Evolutionary conservation across 2,797 vertebrate genomes (phyloP), one percentile per base, ranked within the genome.

Genomic region (Triplophysa bombifrons): DNA sequence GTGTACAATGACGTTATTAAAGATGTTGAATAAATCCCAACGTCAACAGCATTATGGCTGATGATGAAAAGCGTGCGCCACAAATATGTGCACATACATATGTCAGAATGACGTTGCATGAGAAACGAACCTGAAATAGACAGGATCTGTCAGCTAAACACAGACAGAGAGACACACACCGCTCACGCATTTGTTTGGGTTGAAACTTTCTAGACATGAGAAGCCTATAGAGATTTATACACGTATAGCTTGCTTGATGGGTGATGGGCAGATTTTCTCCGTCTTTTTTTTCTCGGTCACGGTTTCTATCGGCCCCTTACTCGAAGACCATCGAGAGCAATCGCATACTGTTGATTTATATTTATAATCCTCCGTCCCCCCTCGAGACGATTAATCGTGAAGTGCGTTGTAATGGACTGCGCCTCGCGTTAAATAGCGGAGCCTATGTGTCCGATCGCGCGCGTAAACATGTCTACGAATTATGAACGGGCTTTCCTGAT

Each of bases 401-500:
- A 46, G 44, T 51, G 80, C 51, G 30, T 73, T 73, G 68, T 46
- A 64, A 82, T 78, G 30, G 70, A 65, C 74, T 53, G 48, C 38
- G 12, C 53, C 60, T 56, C 41, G 56, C 56, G 50, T 30, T 87
- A 63, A 65, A 53, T 4, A 19, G 38, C 2, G 63, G n/a, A 4
- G 48, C 58, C 14, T 30, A 30, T 74, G 41, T 72, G 16, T 65
- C 17, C 34, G 82, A 75, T 50, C 55, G 70, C 67, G 50, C 48
- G 5, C 51, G 22, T 16, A 56, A 81, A 58, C 64, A 81, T 85
- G 77, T 53, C 74, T 3, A 46, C 13, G 70, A 65, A 65, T 48
- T 12, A 76, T 69, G 75, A 64, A 71, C 74, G 84, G 72, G 87
- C 83, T 53, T 66, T 60, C 3, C 78, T 65, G 78, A 78, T 76